A percentile compares a stretch with the other conserved stretches of the same genome.
These are phyloP conservation scores for Istiophorus platypterus DNA, from an alignment of 2,113 vertebrate genomes.

Conservation along the genomic window DNA sequence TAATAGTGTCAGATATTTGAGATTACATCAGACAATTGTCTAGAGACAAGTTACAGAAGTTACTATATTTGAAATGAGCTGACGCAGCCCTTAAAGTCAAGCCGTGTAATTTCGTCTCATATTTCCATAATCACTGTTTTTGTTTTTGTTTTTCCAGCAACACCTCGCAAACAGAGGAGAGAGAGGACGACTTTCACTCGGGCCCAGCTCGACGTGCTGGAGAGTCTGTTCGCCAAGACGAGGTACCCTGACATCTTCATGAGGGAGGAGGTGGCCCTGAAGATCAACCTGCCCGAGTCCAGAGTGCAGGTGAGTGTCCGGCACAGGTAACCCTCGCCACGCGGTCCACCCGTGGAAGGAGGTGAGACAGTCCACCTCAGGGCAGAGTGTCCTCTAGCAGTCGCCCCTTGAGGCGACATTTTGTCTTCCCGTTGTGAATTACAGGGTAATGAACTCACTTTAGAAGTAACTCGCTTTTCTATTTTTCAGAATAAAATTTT, in stretches of 20 bases:
- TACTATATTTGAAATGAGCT: background rate
- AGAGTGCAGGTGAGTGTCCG: conserved; percentile 90
- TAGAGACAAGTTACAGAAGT: background rate
- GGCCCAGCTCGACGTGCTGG: conserved; percentile 95
- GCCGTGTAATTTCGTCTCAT: background rate
- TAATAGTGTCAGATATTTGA: background rate
- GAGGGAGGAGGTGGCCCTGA: conserved; percentile 97
- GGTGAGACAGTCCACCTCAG: background rate
- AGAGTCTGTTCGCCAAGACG: conserved; percentile 96
- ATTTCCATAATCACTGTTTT: background rate
- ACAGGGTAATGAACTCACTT: too few relatives aligned
- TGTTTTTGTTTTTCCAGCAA: conserved; percentile 80
- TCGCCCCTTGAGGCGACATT: background rate
- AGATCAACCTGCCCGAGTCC: conserved; percentile 98
- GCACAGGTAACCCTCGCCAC: background rate
- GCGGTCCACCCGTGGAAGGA: too few relatives aligned
- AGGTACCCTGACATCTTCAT: conserved; percentile 99
- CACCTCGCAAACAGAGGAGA: conserved; percentile 95
- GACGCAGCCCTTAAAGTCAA: too few relatives aligned
- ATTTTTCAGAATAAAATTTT: background rate
- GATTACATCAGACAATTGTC: background rate
- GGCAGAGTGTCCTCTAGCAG: background rate
- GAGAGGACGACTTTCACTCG: conserved; percentile 98
- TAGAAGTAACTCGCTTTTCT: background rate
- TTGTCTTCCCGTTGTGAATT: background rate